phyloP scores from a whole-genome alignment of 2,797 vertebrate genomes.

The Sebastiscus tertius region DNA sequence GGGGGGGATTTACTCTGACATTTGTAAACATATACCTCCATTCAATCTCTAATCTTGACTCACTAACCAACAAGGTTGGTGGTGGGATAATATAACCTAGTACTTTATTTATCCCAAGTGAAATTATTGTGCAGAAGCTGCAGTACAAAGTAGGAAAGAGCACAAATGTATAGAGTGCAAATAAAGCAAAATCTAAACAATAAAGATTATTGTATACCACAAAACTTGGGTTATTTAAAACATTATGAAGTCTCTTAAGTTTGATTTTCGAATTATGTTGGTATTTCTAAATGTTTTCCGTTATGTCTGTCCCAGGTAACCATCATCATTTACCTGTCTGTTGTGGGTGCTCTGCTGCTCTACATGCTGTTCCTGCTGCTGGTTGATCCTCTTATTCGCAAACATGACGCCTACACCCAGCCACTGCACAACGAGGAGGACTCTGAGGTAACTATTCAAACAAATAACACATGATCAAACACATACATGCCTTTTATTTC shows the following conservation, averaged over 20 bases:
- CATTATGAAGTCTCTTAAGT: not conserved
- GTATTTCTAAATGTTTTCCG: not conserved
- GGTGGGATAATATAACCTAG: not conserved
- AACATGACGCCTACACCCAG: constrained; percentile 89
- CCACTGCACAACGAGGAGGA: constrained; percentile 93
- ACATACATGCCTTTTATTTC: not conserved
- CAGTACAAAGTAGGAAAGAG: not conserved
- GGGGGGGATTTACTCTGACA: not conserved
- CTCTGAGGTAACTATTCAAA: constrained; percentile 84
- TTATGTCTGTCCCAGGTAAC: constrained; percentile 83
- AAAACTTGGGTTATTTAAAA: not conserved
- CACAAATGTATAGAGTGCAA: not conserved
- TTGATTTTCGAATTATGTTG: not conserved
- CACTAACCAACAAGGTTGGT: not conserved
- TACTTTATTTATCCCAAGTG: not conserved
- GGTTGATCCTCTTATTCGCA: constrained; percentile 94
- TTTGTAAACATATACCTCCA: not conserved
- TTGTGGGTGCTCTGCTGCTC: constrained; percentile 92
- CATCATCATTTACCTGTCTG: constrained; percentile 93
- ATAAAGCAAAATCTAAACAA: not conserved
- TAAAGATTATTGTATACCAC: not conserved
- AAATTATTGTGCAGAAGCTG: not conserved
- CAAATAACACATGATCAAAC: not conserved
- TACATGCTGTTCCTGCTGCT: constrained; percentile 97
- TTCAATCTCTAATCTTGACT: not conserved